phyloP scores from a whole-genome alignment of 1,140 invertebrate species.

The Hermetia illucens region DNA sequence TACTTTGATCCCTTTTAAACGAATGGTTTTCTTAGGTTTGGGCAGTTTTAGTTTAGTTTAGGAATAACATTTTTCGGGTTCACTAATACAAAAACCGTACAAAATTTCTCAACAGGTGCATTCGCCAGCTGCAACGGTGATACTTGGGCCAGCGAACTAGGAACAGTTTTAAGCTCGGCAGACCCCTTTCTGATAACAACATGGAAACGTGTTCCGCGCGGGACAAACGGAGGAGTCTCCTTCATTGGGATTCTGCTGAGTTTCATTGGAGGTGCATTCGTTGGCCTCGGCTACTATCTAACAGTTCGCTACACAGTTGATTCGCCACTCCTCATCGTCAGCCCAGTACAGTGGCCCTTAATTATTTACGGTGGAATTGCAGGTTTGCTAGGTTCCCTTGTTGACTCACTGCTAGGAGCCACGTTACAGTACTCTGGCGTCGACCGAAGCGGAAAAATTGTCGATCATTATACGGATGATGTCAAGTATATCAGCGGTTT shows the following conservation, averaged over 20 bases:
- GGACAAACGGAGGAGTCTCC: conserved; percentile 74
- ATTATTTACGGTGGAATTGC: conserved; percentile 52
- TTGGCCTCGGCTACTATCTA: conserved; percentile 63
- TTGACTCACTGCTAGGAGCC: conserved; percentile 76
- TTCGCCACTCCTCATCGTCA: conserved; percentile 36
- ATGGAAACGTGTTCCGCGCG: conserved; percentile 58
- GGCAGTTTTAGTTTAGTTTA: background rate
- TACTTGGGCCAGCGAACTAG: conserved; percentile 84
- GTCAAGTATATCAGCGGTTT: conserved; percentile 65
- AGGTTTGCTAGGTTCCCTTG: conserved; percentile 64
- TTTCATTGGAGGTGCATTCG: conserved; percentile 52
- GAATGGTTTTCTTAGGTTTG: background rate
- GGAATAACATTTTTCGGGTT: background rate
- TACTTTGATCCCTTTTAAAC: too few species aligned
- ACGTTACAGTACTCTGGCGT: conserved; percentile 73
- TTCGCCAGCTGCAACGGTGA: conserved; percentile 78
- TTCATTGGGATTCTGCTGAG: conserved; percentile 56
- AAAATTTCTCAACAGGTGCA: conserved; percentile 38
- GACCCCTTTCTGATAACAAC: conserved; percentile 67
- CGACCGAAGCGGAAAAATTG: conserved; percentile 52
- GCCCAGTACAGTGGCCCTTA: conserved; percentile 70
- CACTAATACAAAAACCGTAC: too few species aligned
- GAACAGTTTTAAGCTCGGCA: conserved; percentile 50
- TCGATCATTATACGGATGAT: conserved; percentile 53
- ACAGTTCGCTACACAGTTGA: conserved; percentile 49